Evolutionary conservation across 53 echinoderm and acorn worm species (phyloP), one percentile per base, ranked within the genome.

Genomic region (Hippasteria phrygiana): DNA sequence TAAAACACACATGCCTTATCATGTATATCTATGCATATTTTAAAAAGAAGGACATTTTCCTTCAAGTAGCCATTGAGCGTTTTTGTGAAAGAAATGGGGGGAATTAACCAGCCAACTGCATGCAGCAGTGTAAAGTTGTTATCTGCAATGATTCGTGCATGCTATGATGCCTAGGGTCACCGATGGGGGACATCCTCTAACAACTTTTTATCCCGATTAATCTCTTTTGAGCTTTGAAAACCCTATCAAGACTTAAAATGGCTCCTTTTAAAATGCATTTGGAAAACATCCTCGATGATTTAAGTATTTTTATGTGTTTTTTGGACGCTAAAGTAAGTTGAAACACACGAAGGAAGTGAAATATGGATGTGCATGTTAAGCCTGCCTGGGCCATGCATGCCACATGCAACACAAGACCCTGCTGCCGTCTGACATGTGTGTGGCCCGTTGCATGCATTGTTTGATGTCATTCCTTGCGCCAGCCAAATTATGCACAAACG

Each of bases 401-500:
- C 69, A 28, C 36, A 32, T 48, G 75, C 41, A 41, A 24, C 43
- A 74, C 56, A 69, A 51, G 85, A 26, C 80, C 32, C 26, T 43
- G 37, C 41, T 36, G 80, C 43, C 16, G 43, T 29, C 33, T 62
- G 67, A 71, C 45, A 48, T 71, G 87, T 72, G 91, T 93, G 92
- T 92, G 81, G 87, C 88, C 88, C n/a, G n/a, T n/a, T n/a, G 40
- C 65, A 56, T 89, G 79, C 69, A 92, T 94, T 90, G 96, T 96
- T 92, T 92, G 92, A 96, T 94, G 92, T 89, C 90, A 92, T 90
- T 90, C 87, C 88, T 79, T 87, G 87, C 90, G 90, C 96, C 84
- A 71, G 51, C 90, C 88, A 88, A 93, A 96, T 96, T 96, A 96
- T 96, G 96, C 96, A 96, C 92, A 92, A 88, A 92, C 87, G 91